phyloP scores from a whole-genome alignment of 2,113 vertebrate species.

The Calonectris borealis region DNA sequence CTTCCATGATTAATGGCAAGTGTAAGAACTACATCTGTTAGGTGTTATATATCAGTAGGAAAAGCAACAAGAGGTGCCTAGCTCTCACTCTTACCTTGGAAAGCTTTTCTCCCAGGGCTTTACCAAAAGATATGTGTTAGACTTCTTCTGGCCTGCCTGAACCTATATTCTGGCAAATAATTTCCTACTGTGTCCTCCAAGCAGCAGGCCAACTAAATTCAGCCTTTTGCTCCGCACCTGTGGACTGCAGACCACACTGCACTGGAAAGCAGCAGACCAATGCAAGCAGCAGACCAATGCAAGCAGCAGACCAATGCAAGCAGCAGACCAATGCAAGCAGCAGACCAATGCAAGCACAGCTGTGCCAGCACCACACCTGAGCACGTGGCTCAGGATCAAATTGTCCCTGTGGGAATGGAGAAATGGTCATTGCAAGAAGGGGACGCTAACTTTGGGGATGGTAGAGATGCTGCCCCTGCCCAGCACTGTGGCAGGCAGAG shows the following conservation, averaged over 20 bases:
- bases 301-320: background rate
- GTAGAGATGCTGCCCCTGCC: background rate
- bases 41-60: background rate
- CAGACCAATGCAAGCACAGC: accelerated
- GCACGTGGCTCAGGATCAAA: background rate
- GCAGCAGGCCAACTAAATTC: background rate
- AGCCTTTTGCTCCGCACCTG: background rate
- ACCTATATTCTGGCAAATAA: background rate
- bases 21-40: background rate
- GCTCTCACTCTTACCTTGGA: background rate
- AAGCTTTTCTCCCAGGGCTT: background rate
- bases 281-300: background rate
- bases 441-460: background rate
- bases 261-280: background rate
- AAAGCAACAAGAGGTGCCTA: background rate
- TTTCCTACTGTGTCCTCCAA: background rate
- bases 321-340: background rate
- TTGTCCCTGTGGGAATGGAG: background rate
- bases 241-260: background rate
- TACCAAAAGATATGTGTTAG: background rate
- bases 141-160: background rate
- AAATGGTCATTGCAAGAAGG: background rate
- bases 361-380: background rate
- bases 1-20: background rate
- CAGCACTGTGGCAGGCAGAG: background rate